These are phyloP conservation scores for Hermatobates lingyangjiaoensis DNA, from an alignment of 1,140 invertebrate genomes.

Conservation along the genomic window DNA sequence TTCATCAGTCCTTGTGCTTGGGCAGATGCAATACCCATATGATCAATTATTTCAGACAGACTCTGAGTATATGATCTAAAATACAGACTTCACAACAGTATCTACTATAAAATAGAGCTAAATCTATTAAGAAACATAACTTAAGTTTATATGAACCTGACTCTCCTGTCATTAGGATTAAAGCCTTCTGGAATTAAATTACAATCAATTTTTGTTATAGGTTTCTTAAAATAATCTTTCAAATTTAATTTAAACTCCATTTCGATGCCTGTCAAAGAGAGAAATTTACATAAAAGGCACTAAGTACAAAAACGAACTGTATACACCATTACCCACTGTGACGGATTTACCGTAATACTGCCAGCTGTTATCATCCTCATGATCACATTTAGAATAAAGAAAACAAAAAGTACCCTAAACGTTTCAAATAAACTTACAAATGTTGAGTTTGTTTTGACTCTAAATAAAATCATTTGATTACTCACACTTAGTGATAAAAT, in stretches of 20 bases:
- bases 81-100: constrained; percentile 7
- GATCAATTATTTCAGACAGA: constrained; percentile 42
- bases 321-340: too few relatives aligned
- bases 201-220: constrained; percentile 7
- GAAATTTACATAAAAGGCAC: too few relatives aligned
- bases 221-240: constrained; percentile 6
- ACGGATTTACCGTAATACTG: too few relatives aligned
- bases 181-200: constrained; percentile 9
- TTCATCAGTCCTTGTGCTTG: constrained; percentile 50
- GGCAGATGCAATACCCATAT: constrained; percentile 48
- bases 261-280: too few relatives aligned
- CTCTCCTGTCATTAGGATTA: constrained; percentile 2
- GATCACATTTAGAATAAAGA: too few relatives aligned
- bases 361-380: too few relatives aligned
- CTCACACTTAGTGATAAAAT: too few relatives aligned
- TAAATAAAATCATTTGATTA: too few relatives aligned
- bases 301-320: too few relatives aligned
- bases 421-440: too few relatives aligned
- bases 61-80: constrained; percentile 39
- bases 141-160: constrained; percentile 1
- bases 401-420: too few relatives aligned
- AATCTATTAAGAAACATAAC: background rate
- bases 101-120: background rate
- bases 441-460: too few relatives aligned
- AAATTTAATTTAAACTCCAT: constrained; percentile 11